A percentile compares a stretch with the other conserved stretches of the same genome.
phyloP scores from a whole-genome alignment of 53 echinoderm and acorn worm species.

The Arbacia lixula region DNA sequence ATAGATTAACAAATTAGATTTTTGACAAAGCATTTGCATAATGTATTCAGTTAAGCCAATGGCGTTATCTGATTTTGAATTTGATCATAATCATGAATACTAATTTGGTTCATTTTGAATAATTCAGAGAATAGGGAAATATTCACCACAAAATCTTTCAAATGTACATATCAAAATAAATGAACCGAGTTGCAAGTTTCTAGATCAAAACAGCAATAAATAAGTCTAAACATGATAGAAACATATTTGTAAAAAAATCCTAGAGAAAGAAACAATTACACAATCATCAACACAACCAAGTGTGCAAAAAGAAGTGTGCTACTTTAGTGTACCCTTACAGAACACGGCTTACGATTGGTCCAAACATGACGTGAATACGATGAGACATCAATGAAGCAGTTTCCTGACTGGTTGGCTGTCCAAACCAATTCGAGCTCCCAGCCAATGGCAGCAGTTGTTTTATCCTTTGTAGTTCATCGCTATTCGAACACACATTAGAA shows the following conservation, averaged over 20 bases:
- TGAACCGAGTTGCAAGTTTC: neutral
- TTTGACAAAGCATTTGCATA: conserved; percentile 27
- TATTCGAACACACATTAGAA: too few relatives aligned
- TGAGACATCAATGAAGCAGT: too few relatives aligned
- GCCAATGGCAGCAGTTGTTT: too few relatives aligned
- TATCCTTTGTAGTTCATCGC: too few relatives aligned
- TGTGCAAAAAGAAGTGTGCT: conserved; percentile 7
- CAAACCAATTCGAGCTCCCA: too few relatives aligned
- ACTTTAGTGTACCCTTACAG: neutral
- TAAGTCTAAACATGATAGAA: neutral
- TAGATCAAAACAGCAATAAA: neutral
- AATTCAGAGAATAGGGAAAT: neutral
- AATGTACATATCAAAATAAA: conserved; percentile 29
- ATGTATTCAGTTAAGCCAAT: neutral
- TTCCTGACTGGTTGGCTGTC: too few relatives aligned
- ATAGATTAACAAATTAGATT: conserved; percentile 12
- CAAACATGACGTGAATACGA: conserved; percentile 1
- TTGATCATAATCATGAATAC: conserved; percentile 19
- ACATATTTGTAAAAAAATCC: neutral
- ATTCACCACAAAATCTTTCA: neutral
- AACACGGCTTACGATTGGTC: conserved; percentile 4
- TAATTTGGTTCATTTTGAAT: conserved; percentile 7
- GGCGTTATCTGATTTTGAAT: neutral
- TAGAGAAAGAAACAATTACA: neutral
- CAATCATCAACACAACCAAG: conserved; percentile 12